Evolutionary conservation across 2,797 vertebrate genomes (phyloP).

Genomic region (Crax fasciolata): DNA sequence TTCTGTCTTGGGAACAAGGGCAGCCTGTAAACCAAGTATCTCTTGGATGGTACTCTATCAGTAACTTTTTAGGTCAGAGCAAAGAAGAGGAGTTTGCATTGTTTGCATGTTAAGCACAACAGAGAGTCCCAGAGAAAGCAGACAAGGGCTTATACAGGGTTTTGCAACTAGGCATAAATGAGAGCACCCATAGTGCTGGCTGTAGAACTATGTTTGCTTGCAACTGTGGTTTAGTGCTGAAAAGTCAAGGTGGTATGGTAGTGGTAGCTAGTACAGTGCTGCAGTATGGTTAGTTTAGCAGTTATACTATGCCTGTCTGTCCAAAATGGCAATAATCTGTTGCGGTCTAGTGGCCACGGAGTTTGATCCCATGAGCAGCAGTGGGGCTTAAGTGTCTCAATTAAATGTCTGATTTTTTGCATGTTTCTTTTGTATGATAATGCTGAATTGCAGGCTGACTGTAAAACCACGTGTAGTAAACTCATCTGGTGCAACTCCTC

Average conservation of each 20-base stretch:
- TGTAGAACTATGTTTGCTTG: background rate
- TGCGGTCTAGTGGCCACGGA: background rate
- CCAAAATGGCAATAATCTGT: background rate
- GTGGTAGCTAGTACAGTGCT: background rate
- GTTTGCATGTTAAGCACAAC: background rate
- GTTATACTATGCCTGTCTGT: background rate
- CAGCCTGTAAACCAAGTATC: background rate
- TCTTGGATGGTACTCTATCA: background rate
- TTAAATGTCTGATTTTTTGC: background rate
- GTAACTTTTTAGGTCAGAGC: background rate
- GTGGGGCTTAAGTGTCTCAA: background rate
- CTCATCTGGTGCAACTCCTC: background rate
- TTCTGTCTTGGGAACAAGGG: background rate
- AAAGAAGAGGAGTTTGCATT: background rate
- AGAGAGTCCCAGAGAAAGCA: background rate
- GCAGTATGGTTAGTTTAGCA: background rate
- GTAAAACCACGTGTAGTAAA: background rate
- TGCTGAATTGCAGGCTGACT: background rate
- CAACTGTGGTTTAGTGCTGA: background rate
- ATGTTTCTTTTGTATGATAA: background rate
- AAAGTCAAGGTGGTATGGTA: background rate
- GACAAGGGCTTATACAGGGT: background rate
- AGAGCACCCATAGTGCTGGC: fast-evolving
- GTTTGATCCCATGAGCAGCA: background rate
- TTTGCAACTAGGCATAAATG: background rate